phyloP scores from a whole-genome alignment of 1,140 invertebrate genomes.

The Lineus longissimus region DNA sequence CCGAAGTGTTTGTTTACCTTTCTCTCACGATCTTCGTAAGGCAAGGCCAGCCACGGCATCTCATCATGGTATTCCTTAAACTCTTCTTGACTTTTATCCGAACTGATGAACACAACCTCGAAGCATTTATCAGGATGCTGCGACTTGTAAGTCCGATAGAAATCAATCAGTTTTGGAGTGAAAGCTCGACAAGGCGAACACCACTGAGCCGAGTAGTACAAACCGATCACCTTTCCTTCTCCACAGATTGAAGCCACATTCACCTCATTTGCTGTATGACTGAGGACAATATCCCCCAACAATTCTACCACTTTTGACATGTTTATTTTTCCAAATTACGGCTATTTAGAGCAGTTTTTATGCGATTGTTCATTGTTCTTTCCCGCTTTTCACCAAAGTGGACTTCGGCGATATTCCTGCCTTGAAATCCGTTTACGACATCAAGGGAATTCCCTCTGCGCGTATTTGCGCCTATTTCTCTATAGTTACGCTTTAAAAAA shows the following conservation, averaged over 20 bases:
- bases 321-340: neutral
- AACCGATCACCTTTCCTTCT: slow-evolving; percentile 14
- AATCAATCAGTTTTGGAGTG: slow-evolving; percentile 47
- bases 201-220: slow-evolving; percentile 58
- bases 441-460: no score
- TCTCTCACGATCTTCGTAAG: slow-evolving; percentile 62
- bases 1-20: slow-evolving; percentile 25
- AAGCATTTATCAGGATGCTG: slow-evolving; percentile 56
- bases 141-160: slow-evolving; percentile 39
- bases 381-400: no score
- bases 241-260: slow-evolving; percentile 6
- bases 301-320: slow-evolving; percentile 3
- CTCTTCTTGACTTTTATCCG: slow-evolving; percentile 61
- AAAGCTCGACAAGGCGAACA: slow-evolving; percentile 53
- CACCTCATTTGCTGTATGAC: neutral
- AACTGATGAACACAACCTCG: slow-evolving; percentile 64
- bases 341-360: no score
- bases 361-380: no score
- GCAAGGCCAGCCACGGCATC: slow-evolving; percentile 68
- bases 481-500: no score
- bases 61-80: slow-evolving; percentile 62
- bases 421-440: no score
- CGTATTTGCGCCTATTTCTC: no score
- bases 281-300: neutral
- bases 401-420: no score